These are phyloP conservation scores for Pionites leucogaster DNA, from an alignment of 2,113 vertebrate genomes.

Conservation along the genomic window DNA sequence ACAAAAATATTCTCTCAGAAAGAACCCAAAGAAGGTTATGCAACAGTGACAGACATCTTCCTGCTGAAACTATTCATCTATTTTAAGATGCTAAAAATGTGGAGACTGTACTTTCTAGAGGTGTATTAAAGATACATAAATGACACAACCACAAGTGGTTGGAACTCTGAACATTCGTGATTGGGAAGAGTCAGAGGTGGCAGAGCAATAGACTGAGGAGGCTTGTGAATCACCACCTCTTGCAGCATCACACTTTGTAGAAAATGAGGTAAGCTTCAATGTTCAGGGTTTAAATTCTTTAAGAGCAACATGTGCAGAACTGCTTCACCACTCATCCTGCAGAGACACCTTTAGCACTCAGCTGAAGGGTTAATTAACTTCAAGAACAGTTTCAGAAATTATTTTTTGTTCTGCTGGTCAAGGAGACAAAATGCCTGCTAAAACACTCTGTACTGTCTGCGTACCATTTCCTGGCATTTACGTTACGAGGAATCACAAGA, in stretches of 20 bases:
- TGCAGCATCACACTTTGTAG: neutral
- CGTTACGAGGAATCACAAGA: neutral
- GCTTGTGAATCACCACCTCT: neutral
- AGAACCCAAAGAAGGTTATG: neutral
- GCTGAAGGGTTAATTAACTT: neutral
- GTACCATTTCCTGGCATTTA: neutral
- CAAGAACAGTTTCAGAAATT: neutral
- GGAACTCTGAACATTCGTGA: neutral
- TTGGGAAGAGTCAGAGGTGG: neutral
- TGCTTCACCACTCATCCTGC: neutral
- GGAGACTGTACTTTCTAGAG: neutral
- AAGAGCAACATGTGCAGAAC: neutral
- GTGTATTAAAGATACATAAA: neutral
- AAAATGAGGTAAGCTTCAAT: neutral
- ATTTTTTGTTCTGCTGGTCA: neutral
- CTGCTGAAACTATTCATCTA: neutral
- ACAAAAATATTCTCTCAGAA: neutral
- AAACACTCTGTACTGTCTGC: neutral
- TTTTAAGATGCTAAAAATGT: neutral
- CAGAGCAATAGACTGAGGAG: fast-evolving
- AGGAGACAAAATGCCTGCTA: neutral
- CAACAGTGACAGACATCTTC: neutral
- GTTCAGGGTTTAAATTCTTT: neutral
- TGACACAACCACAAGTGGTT: fast-evolving
- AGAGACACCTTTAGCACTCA: neutral